A percentile compares a stretch with the other conserved stretches of the same genome.
Evolutionary conservation across 2,888 invertebrate species (phyloP).

Genomic region (Pyrrhia umbra): DNA sequence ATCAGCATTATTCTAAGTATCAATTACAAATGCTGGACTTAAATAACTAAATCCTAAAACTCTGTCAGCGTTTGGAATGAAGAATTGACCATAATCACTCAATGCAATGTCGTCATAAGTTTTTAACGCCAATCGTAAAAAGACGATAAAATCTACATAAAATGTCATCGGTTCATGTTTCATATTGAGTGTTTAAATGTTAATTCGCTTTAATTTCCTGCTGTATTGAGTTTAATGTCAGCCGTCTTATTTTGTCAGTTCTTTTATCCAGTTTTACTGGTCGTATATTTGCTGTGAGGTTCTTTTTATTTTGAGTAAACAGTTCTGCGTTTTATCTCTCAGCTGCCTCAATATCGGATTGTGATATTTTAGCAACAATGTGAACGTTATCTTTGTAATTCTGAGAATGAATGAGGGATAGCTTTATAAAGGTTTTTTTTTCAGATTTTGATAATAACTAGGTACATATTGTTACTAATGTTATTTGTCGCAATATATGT

Average conservation of each 20-base stretch:
- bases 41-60: background rate
- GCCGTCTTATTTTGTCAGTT: background rate
- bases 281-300: background rate
- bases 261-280: background rate
- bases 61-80: slow-evolving; percentile 21
- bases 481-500: too few relatives aligned
- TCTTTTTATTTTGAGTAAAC: background rate
- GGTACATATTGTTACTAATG: too few relatives aligned
- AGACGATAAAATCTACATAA: slow-evolving; percentile 35
- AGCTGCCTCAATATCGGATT: background rate
- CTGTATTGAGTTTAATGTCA: slow-evolving; percentile 10
- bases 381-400: background rate
- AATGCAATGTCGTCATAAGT: slow-evolving; percentile 38
- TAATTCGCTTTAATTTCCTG: slow-evolving; percentile 32
- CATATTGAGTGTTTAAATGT: slow-evolving; percentile 25
- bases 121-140: slow-evolving; percentile 60
- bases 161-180: slow-evolving; percentile 35
- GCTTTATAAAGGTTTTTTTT: background rate
- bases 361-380: background rate
- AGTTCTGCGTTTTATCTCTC: background rate
- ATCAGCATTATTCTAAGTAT: background rate
- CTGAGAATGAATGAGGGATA: background rate
- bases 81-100: slow-evolving; percentile 44
- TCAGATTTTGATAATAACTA: too few relatives aligned
- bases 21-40: background rate